Evolutionary conservation across 2,888 invertebrate species (phyloP), one percentile per base, ranked within the genome.

Genomic region (Sisyra terminalis): DNA sequence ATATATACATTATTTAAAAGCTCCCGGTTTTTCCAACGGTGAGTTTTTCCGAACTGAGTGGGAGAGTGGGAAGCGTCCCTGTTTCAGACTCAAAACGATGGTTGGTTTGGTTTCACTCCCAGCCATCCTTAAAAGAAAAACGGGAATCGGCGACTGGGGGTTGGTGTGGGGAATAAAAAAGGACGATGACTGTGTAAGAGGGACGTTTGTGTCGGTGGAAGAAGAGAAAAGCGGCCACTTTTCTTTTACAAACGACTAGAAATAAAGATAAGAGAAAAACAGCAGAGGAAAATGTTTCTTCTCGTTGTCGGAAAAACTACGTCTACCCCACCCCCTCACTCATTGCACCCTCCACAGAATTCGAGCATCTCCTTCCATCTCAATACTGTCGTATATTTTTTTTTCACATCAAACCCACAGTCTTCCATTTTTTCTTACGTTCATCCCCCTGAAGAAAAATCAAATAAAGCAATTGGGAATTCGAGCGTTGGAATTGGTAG

Each of bases 191-290:
- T 14, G 32, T 32, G 32, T 13, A 32, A 14, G 32, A 14, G 14
- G 32, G 32, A 13, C 11, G 32, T 24, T 24, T 24, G 24, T 24
- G 24, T 24, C 24, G 24, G 24, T 24, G 24, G 24, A 24, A 24
- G 32, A 32, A 18, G 18, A 37, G 16, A 37, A 13, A 16, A 13
- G 37, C 37, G 37, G 37, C 37, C 37, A 37, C 41, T 41, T 41
- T 41, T 41, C 30, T 18, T 41, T 41, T 30, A 41, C 41, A 41
- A 41, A 41, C 41, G 41, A 41, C 34, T 15, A 31, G 38, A 43
- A 43, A 43, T 43, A 43, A 43, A 43, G 43, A 43, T 43, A 43
- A 43, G 43, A 31, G 43, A 43, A 43, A 43, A 43, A 43, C 43
- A 43, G 32, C 43, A 43, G 37, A 31, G 35, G 24, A 34, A 18